Evolutionary conservation across 1,140 invertebrate genomes (phyloP).

Genomic region (Dendroctonus ponderosae): DNA sequence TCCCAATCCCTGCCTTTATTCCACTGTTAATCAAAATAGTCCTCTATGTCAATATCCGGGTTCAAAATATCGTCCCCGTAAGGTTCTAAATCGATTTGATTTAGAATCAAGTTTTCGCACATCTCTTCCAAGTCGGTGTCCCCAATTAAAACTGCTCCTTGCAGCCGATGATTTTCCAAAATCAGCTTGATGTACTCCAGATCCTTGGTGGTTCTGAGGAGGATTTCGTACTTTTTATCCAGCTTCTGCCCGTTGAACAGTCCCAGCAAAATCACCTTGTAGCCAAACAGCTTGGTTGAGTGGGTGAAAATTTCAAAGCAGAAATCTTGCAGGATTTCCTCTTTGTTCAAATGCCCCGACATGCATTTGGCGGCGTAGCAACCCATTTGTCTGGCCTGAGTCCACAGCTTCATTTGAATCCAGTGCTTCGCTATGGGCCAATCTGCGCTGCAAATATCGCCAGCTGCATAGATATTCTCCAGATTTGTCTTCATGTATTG

Average conservation of each 20-base stretch:
- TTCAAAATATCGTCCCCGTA: constrained; percentile 92
- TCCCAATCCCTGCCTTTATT: not conserved
- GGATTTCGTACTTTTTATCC: constrained; percentile 79
- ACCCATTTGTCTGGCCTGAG: constrained; percentile 97
- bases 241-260: constrained; percentile 92
- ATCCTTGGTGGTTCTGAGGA: constrained; percentile 80
- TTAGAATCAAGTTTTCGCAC: constrained; percentile 96
- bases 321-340: constrained; percentile 77
- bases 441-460: constrained; percentile 82
- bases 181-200: constrained; percentile 91
- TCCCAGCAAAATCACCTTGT: constrained; percentile 90
- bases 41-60: constrained; percentile 95
- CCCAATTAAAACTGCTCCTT: constrained; percentile 93
- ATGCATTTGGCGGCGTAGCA: constrained; percentile 90
- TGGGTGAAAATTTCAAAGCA: constrained; percentile 98
- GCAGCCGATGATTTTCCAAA: constrained; percentile 78
- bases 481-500: constrained; percentile 81
- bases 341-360: constrained; percentile 62
- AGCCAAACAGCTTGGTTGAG: constrained; percentile 93
- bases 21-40: constrained; percentile 91
- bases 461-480: constrained; percentile 85
- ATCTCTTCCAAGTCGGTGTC: constrained; percentile 98
- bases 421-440: constrained; percentile 83
- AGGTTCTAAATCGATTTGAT: constrained; percentile 85
- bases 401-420: constrained; percentile 98